Conservation (phyloP, 2,113 vertebrate species). For the Plotosus lineatus region DNA sequence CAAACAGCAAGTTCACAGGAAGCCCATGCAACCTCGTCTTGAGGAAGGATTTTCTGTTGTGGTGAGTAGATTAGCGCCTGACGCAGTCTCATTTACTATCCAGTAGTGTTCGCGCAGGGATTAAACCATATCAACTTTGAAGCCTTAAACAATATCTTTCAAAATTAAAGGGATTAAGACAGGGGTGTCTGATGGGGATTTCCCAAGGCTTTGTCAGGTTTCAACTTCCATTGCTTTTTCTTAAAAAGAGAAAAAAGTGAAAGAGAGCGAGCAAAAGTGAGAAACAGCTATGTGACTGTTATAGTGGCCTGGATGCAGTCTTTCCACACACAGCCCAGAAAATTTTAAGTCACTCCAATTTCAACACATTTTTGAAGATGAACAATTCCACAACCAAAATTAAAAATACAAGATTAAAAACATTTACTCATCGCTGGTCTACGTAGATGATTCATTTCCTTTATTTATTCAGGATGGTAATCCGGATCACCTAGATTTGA, state of each 20-base stretch:
- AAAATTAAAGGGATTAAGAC: conserved; percentile 79
- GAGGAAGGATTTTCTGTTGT: conserved; percentile 77
- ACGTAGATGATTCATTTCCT: not conserved
- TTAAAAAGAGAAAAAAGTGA: conserved; percentile 50
- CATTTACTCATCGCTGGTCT: not conserved
- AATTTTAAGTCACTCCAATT: conserved; percentile 9
- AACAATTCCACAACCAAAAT: not conserved
- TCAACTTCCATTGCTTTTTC: conserved; percentile 60
- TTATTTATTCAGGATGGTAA: not conserved
- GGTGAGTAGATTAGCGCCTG: conserved; percentile 77
- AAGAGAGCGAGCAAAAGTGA: conserved; percentile 42
- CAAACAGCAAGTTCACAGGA: conserved; percentile 78
- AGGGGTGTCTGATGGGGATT: conserved; percentile 75
- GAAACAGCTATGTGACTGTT: conserved; percentile 32
- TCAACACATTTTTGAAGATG: not conserved
- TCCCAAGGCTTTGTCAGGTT: conserved; percentile 75
- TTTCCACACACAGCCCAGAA: conserved; percentile 39
- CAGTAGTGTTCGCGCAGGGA: conserved; percentile 71
- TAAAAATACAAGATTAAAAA: not conserved
- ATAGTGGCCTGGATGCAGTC: not conserved
- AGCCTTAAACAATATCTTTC: conserved; percentile 81
- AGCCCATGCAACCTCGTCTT: conserved; percentile 72
- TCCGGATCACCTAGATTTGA: not conserved
- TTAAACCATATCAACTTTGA: conserved; percentile 81
- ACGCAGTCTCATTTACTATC: conserved; percentile 73